Base-by-base conservation (phyloP, 2,113 vertebrate species). In the Callospermophilus lateralis region DNA sequence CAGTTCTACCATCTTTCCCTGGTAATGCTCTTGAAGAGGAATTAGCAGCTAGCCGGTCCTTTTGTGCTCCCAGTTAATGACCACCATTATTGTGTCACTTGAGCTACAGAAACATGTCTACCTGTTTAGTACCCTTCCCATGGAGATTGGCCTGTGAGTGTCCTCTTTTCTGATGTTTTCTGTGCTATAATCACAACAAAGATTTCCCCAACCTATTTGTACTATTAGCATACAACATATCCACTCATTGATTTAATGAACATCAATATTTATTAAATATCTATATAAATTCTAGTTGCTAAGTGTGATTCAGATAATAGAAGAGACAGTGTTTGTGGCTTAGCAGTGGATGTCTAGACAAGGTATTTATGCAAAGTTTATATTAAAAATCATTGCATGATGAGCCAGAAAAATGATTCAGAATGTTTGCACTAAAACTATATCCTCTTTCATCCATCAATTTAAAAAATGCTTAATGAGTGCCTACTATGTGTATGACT, bases 1-100 rank as follows among this genome's bases (percentile, higher is more conserved):
- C 67, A 97, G 93, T 92, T 96, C 67, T 2, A 37, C 67, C 68
- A 63, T 45, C 93, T 97, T 92, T 97, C 22, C 0, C 37, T 96
- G 92, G 76, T 95, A 92, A 96, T 73, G 73, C 92, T 90, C 19
- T 63, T 58, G 97, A 89, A 97, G 77, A 97, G 76, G 73, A 81
- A 97, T 94, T 45, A 89, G 73, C 93, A 92, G 61, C 76, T 79
- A 84, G 95, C 88, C 90, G 95, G 53, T 96, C n/a, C 22, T 88
- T 96, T 85, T 95, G 96, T 95, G 94, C 76, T 97, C 95, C 84
- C 80, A 45, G 92, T 96, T 97, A 97, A 97, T 97, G 96, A 90
- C 90, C 72, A 80, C 93, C 79, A 95, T 97, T 98, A 98, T 61
- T 30, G 61, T 96, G 92, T 92, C 93, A 93, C 96, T 98, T 95